These are phyloP conservation scores for Drosophila formosana DNA, from an alignment of 2,888 invertebrate genomes.

Conservation along the genomic window DNA sequence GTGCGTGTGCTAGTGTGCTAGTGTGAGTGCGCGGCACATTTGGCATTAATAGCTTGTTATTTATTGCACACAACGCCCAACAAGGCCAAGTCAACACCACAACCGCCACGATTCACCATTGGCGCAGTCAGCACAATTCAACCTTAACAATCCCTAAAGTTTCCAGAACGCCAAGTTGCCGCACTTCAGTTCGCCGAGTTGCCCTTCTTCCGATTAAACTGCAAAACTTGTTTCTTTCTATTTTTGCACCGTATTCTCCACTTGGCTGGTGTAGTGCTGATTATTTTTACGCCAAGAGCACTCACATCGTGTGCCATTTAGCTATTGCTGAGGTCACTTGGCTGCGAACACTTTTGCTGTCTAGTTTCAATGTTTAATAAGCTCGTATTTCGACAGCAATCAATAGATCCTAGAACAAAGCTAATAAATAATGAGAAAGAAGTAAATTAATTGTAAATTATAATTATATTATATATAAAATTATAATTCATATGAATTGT, in stretches of 20 bases:
- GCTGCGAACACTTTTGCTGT: not conserved
- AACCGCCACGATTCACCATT: slow-evolving; percentile 24
- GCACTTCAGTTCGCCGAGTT: slow-evolving; percentile 28
- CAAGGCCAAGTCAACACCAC: slow-evolving; percentile 63
- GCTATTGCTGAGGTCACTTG: slow-evolving; percentile 33
- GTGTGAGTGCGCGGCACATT: slow-evolving; percentile 56
- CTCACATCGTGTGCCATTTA: slow-evolving; percentile 6
- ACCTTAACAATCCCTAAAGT: slow-evolving; percentile 25
- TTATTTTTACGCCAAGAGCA: slow-evolving; percentile 50
- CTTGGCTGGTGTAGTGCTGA: slow-evolving; percentile 18
- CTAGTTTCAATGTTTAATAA: not conserved
- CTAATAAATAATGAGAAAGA: not conserved
- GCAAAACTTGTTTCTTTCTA: slow-evolving; percentile 50
- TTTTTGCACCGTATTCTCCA: slow-evolving; percentile 44
- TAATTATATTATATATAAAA: too few species aligned
- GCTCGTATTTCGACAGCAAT: not conserved
- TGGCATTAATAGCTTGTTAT: slow-evolving; percentile 77
- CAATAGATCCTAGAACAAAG: not conserved
- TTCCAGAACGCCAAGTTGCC: slow-evolving; percentile 54
- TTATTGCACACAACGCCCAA: slow-evolving; percentile 65
- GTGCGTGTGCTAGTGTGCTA: slow-evolving; percentile 40
- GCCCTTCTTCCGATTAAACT: slow-evolving; percentile 28
- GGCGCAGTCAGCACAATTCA: not conserved
- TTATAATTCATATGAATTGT: too few species aligned
- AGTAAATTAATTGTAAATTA: too few species aligned